Evolutionary conservation across 2,113 vertebrate species (phyloP).

Genomic region (Agapornis roseicollis): DNA sequence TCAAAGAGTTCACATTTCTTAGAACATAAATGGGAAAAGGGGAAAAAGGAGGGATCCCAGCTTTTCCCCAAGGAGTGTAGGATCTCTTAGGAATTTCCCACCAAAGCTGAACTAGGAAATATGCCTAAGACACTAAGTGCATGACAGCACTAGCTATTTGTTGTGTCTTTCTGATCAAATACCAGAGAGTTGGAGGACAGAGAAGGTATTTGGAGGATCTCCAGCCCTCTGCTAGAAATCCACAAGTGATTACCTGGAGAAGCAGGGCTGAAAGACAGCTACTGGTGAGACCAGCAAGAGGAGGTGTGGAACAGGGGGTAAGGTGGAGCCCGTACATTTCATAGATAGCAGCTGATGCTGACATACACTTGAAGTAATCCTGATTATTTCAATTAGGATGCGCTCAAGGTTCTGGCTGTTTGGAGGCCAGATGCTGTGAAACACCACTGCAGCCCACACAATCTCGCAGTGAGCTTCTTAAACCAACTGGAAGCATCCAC

Average conservation of each 20-base stretch:
- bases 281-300: neutral
- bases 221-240: neutral
- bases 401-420: neutral
- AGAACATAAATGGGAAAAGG: neutral
- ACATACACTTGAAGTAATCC: neutral
- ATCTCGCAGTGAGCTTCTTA: neutral
- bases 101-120: neutral
- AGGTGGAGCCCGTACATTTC: neutral
- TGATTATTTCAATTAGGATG: neutral
- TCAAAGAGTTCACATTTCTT: neutral
- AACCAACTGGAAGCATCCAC: neutral
- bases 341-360: neutral
- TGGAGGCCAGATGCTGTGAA: slow-evolving; percentile 4
- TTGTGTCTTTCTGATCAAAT: neutral
- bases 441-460: neutral
- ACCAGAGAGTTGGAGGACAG: neutral
- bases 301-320: neutral
- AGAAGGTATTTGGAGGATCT: neutral
- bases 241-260: neutral
- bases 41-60: neutral
- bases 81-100: neutral
- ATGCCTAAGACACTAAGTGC: neutral
- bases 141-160: neutral
- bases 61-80: neutral
- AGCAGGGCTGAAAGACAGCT: neutral